Evolutionary conservation across 2,113 vertebrate genomes (phyloP).

Genomic region (Chaenogobius annularis): DNA sequence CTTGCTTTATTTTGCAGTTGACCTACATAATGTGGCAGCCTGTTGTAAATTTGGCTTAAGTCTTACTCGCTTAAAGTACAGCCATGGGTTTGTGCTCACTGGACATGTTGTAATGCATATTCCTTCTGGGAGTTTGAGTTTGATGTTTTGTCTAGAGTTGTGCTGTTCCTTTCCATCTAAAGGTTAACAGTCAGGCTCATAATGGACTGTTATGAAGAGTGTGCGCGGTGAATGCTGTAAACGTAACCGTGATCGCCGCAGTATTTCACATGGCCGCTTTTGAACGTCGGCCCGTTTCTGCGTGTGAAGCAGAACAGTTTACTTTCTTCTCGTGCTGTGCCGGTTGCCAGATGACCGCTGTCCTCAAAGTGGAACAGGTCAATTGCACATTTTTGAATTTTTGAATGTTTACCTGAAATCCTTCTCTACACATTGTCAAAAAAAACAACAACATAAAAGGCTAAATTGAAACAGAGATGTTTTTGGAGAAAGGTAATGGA

Average conservation of each 20-base stretch:
- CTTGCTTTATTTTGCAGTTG: neutral
- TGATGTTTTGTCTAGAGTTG: conserved; percentile 20
- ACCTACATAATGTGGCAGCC: neutral
- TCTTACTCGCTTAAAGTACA: conserved; percentile 1
- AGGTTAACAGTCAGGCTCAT: conserved; percentile 29
- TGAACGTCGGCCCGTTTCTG: neutral
- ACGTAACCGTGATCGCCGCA: conserved; percentile 3
- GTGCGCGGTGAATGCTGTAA: neutral
- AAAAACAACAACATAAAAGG: conserved; percentile 57
- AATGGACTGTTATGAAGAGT: conserved; percentile 8
- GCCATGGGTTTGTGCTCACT: conserved; percentile 11
- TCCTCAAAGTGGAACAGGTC: neutral
- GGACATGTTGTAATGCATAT: conserved; percentile 21
- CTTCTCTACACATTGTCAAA: conserved; percentile 45
- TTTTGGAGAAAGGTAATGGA: conserved; percentile 52
- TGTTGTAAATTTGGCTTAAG: conserved; percentile 13
- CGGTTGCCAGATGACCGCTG: conserved; percentile 11
- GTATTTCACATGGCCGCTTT: neutral
- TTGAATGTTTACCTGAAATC: conserved; percentile 51
- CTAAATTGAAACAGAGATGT: conserved; percentile 51
- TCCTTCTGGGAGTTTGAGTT: conserved; percentile 25
- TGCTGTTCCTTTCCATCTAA: conserved; percentile 8
- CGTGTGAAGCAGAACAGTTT: neutral
- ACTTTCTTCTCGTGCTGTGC: neutral
- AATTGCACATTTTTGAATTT: no score